Conservation (phyloP, 2,888 invertebrate species). For the Standfussiana lucernea region DNA sequence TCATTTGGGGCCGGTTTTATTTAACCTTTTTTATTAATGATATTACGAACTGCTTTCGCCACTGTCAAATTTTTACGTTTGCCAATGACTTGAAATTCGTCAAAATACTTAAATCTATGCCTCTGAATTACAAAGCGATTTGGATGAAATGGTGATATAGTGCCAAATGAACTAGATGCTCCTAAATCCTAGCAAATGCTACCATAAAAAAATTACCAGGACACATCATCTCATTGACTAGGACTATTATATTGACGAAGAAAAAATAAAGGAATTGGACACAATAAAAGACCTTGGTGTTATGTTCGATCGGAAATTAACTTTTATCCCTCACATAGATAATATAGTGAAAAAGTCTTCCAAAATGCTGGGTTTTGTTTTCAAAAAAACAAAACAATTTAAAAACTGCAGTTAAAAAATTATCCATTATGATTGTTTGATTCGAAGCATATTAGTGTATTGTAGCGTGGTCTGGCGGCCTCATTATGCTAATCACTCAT, state of each 20-base stretch:
- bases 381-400: slow-evolving; percentile 5
- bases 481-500: no score
- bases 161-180: not conserved
- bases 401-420: not conserved
- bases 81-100: not conserved
- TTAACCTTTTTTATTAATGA: not conserved
- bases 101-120: not conserved
- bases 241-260: not conserved
- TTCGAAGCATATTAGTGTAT: no score
- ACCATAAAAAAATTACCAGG: not conserved
- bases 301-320: not conserved
- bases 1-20: not conserved
- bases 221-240: not conserved
- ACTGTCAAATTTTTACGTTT: not conserved
- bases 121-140: not conserved
- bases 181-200: not conserved
- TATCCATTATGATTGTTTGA: no score
- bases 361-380: slow-evolving; percentile 11
- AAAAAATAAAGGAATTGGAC: not conserved
- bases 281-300: not conserved
- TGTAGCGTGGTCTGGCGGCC: not conserved
- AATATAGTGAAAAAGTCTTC: not conserved
- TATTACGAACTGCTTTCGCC: not conserved
- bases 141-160: not conserved
- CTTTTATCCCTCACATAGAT: not conserved